Conservation (phyloP, 2,797 vertebrate genomes). For the Dromococcyx pavoninus region DNA sequence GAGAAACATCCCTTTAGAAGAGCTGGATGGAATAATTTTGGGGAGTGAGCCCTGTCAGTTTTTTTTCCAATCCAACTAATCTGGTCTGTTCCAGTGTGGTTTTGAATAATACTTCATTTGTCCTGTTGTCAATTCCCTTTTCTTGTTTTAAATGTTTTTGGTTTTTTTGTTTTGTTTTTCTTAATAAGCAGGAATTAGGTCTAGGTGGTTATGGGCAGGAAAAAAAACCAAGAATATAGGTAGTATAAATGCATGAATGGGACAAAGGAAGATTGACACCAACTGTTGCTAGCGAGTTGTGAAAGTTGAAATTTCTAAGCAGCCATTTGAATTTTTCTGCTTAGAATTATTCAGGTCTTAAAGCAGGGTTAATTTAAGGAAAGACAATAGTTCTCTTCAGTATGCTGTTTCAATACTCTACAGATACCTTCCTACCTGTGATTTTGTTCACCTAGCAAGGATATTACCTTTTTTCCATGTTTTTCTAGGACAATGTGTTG, state of each 20-base stretch:
- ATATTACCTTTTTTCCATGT: not conserved
- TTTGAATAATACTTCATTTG: not conserved
- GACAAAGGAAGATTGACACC: not conserved
- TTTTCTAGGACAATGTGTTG: not conserved
- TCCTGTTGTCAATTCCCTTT: not conserved
- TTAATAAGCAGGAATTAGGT: not conserved
- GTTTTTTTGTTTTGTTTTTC: not conserved
- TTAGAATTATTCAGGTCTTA: not conserved
- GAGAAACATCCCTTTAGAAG: not conserved
- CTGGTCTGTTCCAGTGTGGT: not conserved
- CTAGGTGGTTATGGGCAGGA: not conserved
- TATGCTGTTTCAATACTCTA: not conserved
- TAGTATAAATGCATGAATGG: not conserved
- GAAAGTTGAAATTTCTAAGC: not conserved
- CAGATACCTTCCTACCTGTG: not conserved
- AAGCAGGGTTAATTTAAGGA: not conserved
- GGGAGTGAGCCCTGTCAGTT: not conserved
- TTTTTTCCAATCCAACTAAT: not conserved
- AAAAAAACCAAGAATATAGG: not conserved
- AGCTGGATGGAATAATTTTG: not conserved
- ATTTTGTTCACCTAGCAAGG: not conserved
- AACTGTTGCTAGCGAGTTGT: not conserved
- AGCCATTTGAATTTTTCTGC: not conserved
- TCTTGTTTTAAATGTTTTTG: not conserved
- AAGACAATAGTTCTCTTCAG: not conserved